phyloP scores from a whole-genome alignment of 2,797 vertebrate genomes.

The Sebastes elongatus region DNA sequence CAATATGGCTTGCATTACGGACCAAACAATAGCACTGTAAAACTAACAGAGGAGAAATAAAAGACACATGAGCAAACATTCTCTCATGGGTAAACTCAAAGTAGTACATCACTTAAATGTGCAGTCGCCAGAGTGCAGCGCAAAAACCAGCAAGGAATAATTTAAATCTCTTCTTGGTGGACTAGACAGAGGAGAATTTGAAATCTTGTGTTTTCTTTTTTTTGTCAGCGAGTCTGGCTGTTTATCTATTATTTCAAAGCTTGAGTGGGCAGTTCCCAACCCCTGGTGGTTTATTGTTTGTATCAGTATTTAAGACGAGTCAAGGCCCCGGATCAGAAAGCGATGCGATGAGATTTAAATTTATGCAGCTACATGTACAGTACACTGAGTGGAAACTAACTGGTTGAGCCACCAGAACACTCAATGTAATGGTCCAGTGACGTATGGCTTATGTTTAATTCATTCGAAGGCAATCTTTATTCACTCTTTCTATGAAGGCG shows the following conservation, averaged over 20 bases:
- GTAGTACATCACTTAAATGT: slow-evolving; percentile 51
- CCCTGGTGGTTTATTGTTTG: slow-evolving; percentile 47
- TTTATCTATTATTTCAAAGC: slow-evolving; percentile 66
- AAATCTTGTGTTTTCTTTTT: slow-evolving; percentile 29
- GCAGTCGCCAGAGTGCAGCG: slow-evolving; percentile 41
- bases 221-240: slow-evolving; percentile 25
- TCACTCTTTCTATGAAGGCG: slow-evolving; percentile 73
- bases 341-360: slow-evolving; percentile 68
- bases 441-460: slow-evolving; percentile 82
- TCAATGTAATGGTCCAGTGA: slow-evolving; percentile 77
- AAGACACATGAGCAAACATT: slow-evolving; percentile 66
- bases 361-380: slow-evolving; percentile 69
- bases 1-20: slow-evolving; percentile 59
- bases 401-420: slow-evolving; percentile 71
- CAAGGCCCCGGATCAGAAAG: slow-evolving; percentile 47
- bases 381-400: slow-evolving; percentile 72
- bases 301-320: slow-evolving; percentile 61
- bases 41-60: slow-evolving; percentile 66
- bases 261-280: slow-evolving; percentile 44
- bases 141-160: slow-evolving; percentile 63
- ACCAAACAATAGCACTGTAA: slow-evolving; percentile 56
- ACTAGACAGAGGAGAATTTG: slow-evolving; percentile 26
- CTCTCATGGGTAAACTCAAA: slow-evolving; percentile 64
- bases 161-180: slow-evolving; percentile 46
- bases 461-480: slow-evolving; percentile 74